Evolutionary conservation across 1,140 invertebrate species (phyloP).

Genomic region (Elysia chlorotica): DNA sequence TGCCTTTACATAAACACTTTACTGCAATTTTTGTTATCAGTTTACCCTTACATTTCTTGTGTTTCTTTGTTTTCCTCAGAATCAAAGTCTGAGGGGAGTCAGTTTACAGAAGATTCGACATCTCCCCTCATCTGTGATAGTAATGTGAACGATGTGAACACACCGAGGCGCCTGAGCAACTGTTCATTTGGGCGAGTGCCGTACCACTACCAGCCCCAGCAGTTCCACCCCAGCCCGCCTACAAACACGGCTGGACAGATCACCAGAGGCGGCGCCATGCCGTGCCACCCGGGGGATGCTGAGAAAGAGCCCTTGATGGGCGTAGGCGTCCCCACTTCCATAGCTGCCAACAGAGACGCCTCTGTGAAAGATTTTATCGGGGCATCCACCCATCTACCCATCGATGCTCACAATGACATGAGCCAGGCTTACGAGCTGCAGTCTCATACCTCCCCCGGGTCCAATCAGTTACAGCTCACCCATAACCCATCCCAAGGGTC

Average conservation of each 20-base stretch:
- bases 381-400: no score
- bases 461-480: no score
- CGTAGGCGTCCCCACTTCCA: no score
- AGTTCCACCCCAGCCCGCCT: not conserved
- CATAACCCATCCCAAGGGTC: not conserved
- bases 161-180: slow-evolving; percentile 7
- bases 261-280: not conserved
- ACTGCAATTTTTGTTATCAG: no score
- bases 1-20: no score
- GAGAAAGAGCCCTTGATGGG: no score
- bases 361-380: no score
- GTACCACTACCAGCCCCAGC: not conserved
- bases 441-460: no score
- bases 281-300: not conserved
- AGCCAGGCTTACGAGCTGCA: no score
- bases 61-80: not conserved
- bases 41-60: no score
- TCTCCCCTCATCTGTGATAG: not conserved
- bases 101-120: not conserved
- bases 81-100: not conserved
- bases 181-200: slow-evolving; percentile 1
- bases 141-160: not conserved
- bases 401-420: no score
- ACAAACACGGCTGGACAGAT: not conserved
- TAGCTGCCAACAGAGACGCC: no score